A percentile compares a stretch with the other conserved stretches of the same genome.
Conservation (phyloP, 2,888 invertebrate genomes). For the Orthosia cruda region DNA sequence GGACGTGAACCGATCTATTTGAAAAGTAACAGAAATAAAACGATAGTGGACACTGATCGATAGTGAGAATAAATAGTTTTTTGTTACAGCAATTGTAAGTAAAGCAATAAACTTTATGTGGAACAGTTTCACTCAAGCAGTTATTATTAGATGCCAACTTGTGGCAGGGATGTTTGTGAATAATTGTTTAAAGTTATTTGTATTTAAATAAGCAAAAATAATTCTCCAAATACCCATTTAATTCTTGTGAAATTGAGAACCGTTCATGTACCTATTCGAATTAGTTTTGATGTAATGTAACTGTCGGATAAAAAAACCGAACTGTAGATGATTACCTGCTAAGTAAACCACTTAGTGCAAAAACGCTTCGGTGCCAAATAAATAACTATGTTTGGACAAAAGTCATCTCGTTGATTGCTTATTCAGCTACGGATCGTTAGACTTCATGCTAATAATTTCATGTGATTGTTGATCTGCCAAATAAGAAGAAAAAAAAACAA, state of each 20-base stretch:
- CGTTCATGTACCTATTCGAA: constrained; percentile 13
- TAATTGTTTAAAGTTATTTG: background rate
- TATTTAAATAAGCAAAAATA: constrained; percentile 13
- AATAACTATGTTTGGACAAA: constrained; percentile 40
- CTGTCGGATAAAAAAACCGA: constrained; percentile 12
- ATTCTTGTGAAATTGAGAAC: constrained; percentile 4
- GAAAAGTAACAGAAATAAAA: constrained; percentile 75
- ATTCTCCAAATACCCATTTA: background rate
- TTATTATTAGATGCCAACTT: constrained; percentile 20
- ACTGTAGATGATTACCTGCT: constrained; percentile 23
- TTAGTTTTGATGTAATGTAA: constrained; percentile 4
- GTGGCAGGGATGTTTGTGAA: constrained; percentile 7
- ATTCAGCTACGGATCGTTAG: constrained; percentile 58
- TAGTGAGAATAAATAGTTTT: constrained; percentile 70
- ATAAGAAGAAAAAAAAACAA: constrained; percentile 61
- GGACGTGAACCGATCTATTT: constrained; percentile 80
- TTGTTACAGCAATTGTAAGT: constrained; percentile 68
- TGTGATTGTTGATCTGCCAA: constrained; percentile 59
- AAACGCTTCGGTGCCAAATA: constrained; percentile 39
- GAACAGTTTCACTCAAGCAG: constrained; percentile 65
- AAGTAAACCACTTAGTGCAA: constrained; percentile 29
- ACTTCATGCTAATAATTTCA: constrained; percentile 54
- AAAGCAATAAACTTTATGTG: constrained; percentile 68
- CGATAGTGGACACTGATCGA: constrained; percentile 65
- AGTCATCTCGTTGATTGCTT: constrained; percentile 50